phyloP scores from a whole-genome alignment of 2,797 vertebrate species.

The Myotis myotis region DNA sequence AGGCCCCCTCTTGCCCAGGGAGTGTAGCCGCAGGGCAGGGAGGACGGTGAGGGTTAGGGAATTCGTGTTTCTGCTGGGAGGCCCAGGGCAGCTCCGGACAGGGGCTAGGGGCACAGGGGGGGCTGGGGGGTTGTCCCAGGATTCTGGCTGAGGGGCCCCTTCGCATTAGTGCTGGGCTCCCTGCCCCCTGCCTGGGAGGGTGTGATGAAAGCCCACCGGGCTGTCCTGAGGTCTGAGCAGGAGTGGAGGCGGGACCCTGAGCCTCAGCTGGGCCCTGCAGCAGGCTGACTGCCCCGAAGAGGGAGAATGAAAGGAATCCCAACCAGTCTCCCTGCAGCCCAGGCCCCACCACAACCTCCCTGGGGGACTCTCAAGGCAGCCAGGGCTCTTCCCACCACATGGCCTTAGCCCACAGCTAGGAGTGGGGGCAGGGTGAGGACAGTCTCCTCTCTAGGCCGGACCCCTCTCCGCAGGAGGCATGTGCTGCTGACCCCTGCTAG shows the following conservation, averaged over 20 bases:
- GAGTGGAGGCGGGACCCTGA: not conserved
- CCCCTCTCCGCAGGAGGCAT: not conserved
- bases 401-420: not conserved
- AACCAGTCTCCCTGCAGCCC: not conserved
- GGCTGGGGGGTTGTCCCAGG: not conserved
- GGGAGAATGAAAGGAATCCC: rapidly evolving
- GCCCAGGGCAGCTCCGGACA: too few relatives aligned
- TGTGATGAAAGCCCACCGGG: rapidly evolving
- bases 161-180: not conserved
- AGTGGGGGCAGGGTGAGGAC: not conserved
- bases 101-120: not conserved
- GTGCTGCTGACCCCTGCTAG: rapidly evolving
- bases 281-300: too few relatives aligned
- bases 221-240: not conserved
- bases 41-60: too few relatives aligned
- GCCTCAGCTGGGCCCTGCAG: rapidly evolving
- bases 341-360: rapidly evolving
- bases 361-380: not conserved
- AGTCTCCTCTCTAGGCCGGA: rapidly evolving
- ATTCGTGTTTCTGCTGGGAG: not conserved
- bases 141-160: rapidly evolving
- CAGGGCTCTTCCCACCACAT: not conserved
- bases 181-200: not conserved
- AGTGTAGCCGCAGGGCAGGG: not conserved
- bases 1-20: not conserved